Evolutionary conservation across 2,888 invertebrate species (phyloP), one percentile per base, ranked within the genome.

Genomic region (Petrolisthes cinctipes): DNA sequence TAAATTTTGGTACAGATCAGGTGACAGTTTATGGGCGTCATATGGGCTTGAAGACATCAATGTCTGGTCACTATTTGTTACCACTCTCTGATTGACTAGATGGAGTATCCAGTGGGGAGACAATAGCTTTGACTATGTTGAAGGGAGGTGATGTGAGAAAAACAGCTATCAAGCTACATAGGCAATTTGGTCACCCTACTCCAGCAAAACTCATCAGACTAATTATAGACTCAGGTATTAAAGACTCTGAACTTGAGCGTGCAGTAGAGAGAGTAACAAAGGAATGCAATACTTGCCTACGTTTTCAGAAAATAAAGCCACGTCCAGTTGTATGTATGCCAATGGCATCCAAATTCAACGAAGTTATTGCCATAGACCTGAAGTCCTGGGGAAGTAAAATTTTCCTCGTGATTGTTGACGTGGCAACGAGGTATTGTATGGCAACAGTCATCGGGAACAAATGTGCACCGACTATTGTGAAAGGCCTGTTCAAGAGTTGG

Each of bases 351-450:
- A n/a, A n/a, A n/a, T n/a, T n/a, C n/a, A 81, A 81, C 56, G 81
- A 81, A 53, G 61, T 23, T 23, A 56, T 81, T n/a, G 81, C 57
- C 54, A 81, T 81, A 57, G 61, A 81, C 56, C 56, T 81, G 61
- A 81, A 81, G 20, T n/a, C 20, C 6, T 81, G 57, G 7, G 81
- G 81, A 11, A 20, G 23, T 11, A 11, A 56, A 7, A 56, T 56
- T 56, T 81, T 81, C 53, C 17, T 81, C 4, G 61, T 57, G 9
- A 11, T 78, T 78, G 78, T 71, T 71, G 71, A 71, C n/a, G 5
- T 71, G 71, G 71, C 71, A 17, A 81, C 61, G 4, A 20, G 20
- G 23, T 81, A 56, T 57, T 57, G 81, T 23, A 81, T 57, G 14
- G 57, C 81, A 9, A 81, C n/a, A 81, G 57, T 81, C 4, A 81